Evolutionary conservation across 2,888 invertebrate genomes (phyloP).

Genomic region (Junonia oenone): DNA sequence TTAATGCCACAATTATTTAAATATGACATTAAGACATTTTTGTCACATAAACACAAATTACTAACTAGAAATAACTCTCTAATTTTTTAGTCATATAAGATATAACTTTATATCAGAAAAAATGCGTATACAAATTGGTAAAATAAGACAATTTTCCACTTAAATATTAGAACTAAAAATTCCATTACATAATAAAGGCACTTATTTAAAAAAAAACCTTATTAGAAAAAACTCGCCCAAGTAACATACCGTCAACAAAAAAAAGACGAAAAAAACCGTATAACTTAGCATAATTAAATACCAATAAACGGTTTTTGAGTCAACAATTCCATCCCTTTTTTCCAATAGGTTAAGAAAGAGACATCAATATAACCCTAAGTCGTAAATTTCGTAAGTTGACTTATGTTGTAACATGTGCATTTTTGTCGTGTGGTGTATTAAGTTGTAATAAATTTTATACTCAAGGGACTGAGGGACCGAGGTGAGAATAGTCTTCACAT

Average conservation of each 20-base stretch:
- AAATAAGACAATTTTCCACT: too few relatives aligned
- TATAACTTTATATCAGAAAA: too few relatives aligned
- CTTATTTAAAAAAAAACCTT: neutral
- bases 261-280: constrained; percentile 29
- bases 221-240: constrained; percentile 6
- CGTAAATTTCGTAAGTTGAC: constrained; percentile 63
- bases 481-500: constrained; percentile 17
- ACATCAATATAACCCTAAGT: constrained; percentile 51
- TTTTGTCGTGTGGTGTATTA: constrained; percentile 69
- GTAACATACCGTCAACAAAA: constrained; percentile 27
- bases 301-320: constrained; percentile 66
- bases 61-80: too few relatives aligned
- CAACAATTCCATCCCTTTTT: constrained; percentile 50
- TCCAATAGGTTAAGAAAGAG: constrained; percentile 35
- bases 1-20: too few relatives aligned
- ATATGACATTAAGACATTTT: too few relatives aligned
- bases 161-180: neutral
- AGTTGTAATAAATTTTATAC: constrained; percentile 71
- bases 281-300: constrained; percentile 58
- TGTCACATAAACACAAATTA: too few relatives aligned
- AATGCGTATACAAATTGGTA: too few relatives aligned
- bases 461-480: constrained; percentile 46
- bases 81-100: too few relatives aligned
- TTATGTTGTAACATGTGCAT: constrained; percentile 65
- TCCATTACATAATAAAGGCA: too few relatives aligned